Base-by-base conservation (phyloP, 2,888 invertebrate genomes). In the Schizotus pectinicornis region DNA sequence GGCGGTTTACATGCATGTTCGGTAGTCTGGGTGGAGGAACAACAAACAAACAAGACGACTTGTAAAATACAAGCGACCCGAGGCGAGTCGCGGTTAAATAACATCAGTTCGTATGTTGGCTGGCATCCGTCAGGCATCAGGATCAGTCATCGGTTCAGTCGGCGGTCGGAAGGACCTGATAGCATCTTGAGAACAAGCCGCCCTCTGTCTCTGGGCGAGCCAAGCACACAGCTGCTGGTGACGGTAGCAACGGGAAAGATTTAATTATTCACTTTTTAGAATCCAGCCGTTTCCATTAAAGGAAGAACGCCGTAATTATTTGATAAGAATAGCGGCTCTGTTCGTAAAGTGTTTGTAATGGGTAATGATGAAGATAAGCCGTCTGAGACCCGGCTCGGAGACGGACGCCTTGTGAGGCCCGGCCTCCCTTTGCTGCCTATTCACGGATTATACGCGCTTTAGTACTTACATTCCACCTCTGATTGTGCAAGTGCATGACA, bases 261-360 rank as follows among this genome's bases (percentile, higher is more conserved):
- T 65, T 65, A 67, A 67, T 67, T 67, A 67, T 65, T 63, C 58
- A 61, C 42, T 56, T 59, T 62, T 62, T 59, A 58, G 56, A 61
- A 56, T 62, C 49, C 35, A 5, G 31, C 9, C 57, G 48, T 58
- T 58, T 57, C 49, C 59, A 53, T 62, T 62, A 56, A 62, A 56
- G 49, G 56, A 59, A 59, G 59, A 56, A 62, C 45, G 56, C 52
- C 35, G 50, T 62, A 62, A 62, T 62, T 69, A 68, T 67, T 68
- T 67, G 69, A 69, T 69, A 69, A 69, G 69, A 67, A 64, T 57
- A 56, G 61, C 64, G 65, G 68, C 59, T 63, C 67, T 66, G 65
- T 66, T 67, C 58, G 60, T 65, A 64, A 67, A 69, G 65, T 64
- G 65, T 65, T 67, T 65, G 64, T 68, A 66, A 67, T 66, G 67